Percentiles rank a stretch among this genome's conserved stretches.
phyloP scores from a whole-genome alignment of 2,797 vertebrate species.

The Diplodus sargus region DNA sequence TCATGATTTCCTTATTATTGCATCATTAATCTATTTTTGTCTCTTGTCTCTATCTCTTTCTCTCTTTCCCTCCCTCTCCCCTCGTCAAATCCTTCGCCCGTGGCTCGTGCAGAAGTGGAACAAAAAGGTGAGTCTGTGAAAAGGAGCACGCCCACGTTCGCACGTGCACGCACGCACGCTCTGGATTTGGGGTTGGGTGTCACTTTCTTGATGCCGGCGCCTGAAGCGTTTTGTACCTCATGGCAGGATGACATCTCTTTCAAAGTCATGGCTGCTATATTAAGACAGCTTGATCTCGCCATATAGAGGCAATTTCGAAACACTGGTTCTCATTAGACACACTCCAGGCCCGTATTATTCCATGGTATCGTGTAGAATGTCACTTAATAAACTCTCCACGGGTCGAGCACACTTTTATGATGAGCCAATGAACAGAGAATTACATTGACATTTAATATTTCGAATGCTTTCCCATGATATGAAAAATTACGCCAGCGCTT shows the following conservation, averaged over 20 bases:
- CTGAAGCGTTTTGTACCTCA: constrained; percentile 63
- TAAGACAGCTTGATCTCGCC: constrained; percentile 69
- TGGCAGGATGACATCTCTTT: constrained; percentile 67
- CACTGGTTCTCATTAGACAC: constrained; percentile 75
- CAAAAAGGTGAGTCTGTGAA: constrained; percentile 97
- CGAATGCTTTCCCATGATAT: constrained; percentile 60
- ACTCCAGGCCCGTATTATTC: constrained; percentile 60
- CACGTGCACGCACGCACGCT: constrained; percentile 42
- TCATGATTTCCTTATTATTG: constrained; percentile 84
- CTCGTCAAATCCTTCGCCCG: constrained; percentile 54
- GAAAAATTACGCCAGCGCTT: constrained; percentile 58
- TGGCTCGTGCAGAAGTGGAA: constrained; percentile 96
- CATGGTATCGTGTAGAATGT: constrained; percentile 62
- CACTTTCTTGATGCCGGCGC: constrained; percentile 53
- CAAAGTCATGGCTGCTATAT: constrained; percentile 70
- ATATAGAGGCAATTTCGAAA: constrained; percentile 74
- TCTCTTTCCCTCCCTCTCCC: constrained; percentile 55
- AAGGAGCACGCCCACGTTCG: constrained; percentile 42
- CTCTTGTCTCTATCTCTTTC: constrained; percentile 67
- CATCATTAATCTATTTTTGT: constrained; percentile 87
- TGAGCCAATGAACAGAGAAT: constrained; percentile 70
- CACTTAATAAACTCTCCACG: constrained; percentile 69
- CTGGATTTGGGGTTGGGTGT: constrained; percentile 45
- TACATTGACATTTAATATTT: constrained; percentile 76
- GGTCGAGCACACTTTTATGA: constrained; percentile 66